Base-by-base conservation (phyloP, 2,797 vertebrate genomes). In the Alauda arvensis region DNA sequence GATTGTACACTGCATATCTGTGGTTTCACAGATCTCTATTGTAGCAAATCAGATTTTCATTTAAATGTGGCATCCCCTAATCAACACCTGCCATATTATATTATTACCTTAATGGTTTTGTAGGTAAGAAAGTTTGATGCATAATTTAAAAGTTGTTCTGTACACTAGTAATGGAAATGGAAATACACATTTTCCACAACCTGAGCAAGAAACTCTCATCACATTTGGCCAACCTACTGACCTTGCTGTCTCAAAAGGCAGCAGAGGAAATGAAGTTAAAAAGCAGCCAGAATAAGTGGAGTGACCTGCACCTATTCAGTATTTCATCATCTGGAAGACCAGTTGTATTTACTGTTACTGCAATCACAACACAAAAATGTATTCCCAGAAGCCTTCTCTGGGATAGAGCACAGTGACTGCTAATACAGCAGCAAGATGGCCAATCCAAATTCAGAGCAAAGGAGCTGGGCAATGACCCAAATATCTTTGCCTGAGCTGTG, bases 391-490 rank as follows among this genome's bases (percentile, higher is more conserved):
- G 66, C 5, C 1, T 85, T 74, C 57, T 74, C 69, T 75, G 59
- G 65, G 63, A 51, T 6, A 77, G 34, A 92, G 48, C 55, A 65
- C 57, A 53, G 43, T 42, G 61, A 60, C 69, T 83, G 86, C 68
- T 85, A 89, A 89, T 60, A 81, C 7, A 88, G 62, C 67, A 88
- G 40, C 75, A 59, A 77, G 46, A 85, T 67, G 87, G 77, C 90
- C 57, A 72, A 68, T 83, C 80, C 77, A 70, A 82, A 85, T 79
- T 68, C 77, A 91, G 87, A 74, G 83, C 89, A 65, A 66, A 71
- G 45, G 55, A 87, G 59, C 51, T 85, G 46, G 78, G 87, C 75
- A 85, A 40, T 55, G 74, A 71, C 60, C 66, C 89, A 95, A 84
- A 68, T 79, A 34, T 68, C 52, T 90, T 85, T 90, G 79, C 83